These are phyloP conservation scores for Frankliniella fusca DNA, from an alignment of 2,888 invertebrate species.

Conservation along the genomic window DNA sequence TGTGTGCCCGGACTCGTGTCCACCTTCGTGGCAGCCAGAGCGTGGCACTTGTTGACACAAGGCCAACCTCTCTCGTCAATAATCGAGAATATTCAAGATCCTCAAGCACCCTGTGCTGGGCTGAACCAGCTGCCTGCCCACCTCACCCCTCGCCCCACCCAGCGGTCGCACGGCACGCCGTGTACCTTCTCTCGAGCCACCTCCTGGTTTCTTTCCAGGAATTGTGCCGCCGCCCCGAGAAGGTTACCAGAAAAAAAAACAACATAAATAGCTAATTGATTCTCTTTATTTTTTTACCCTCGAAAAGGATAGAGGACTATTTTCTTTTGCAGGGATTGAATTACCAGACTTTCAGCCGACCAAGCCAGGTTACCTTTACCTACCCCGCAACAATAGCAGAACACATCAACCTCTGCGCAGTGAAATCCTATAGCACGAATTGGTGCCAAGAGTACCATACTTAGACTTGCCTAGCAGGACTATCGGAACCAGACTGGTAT, in stretches of 20 bases:
- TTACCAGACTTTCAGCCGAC: constrained; percentile 78
- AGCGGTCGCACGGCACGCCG: constrained; percentile 42
- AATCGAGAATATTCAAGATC: no score
- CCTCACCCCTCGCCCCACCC: constrained; percentile 27
- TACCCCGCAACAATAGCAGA: constrained; percentile 46
- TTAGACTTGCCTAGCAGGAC: constrained; percentile 94
- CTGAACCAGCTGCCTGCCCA: constrained; percentile 33
- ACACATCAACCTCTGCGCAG: constrained; percentile 44
- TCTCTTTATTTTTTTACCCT: background rate
- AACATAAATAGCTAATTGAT: background rate
- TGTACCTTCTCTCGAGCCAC: constrained; percentile 55
- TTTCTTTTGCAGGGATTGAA: constrained; percentile 43
- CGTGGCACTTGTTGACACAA: no score
- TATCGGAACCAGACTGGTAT: no score
- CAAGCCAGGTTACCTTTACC: constrained; percentile 69
- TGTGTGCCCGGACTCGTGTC: no score
- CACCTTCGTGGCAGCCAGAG: no score
- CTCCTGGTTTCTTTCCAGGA: constrained; percentile 53
- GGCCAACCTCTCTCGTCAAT: no score
- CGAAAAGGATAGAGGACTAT: background rate
- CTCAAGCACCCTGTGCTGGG: constrained; percentile 35
- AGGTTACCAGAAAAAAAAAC: constrained; percentile 32
- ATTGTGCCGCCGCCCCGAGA: constrained; percentile 38
- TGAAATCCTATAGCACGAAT: constrained; percentile 59
- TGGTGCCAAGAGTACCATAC: constrained; percentile 89